Evolutionary conservation across 2,113 vertebrate species (phyloP).

Genomic region (Dendropsophus ebraccatus): DNA sequence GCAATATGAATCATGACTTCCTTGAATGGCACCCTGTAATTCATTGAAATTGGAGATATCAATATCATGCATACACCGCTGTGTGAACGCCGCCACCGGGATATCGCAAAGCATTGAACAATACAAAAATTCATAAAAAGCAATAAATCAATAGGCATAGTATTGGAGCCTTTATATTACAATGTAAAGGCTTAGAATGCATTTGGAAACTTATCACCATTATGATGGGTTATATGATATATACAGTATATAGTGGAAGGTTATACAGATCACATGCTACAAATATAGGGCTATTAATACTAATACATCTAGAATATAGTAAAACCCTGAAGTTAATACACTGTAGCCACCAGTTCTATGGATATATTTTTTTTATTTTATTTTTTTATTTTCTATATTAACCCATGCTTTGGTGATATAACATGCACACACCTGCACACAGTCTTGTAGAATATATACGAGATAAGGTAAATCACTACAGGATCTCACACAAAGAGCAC

Average conservation of each 20-base stretch:
- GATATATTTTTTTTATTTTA: not conserved
- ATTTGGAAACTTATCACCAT: not conserved
- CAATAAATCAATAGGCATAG: not conserved
- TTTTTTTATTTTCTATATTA: not conserved
- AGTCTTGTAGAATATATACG: not conserved
- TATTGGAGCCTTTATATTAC: not conserved
- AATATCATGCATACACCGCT: not conserved
- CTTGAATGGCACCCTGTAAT: conserved; percentile 34
- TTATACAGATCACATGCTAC: not conserved
- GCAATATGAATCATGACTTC: conserved; percentile 34
- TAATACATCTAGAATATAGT: too few species aligned
- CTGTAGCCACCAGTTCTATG: too few species aligned
- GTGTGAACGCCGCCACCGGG: not conserved
- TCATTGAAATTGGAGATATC: conserved; percentile 7
- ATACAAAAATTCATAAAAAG: not conserved
- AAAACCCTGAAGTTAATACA: conserved; percentile 23
- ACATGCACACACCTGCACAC: not conserved
- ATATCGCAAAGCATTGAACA: not conserved
- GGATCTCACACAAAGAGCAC: not conserved
- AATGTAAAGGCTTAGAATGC: not conserved
- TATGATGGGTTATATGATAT: not conserved
- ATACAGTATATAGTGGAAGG: not conserved
- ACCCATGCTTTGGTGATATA: not conserved
- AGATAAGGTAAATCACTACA: not conserved
- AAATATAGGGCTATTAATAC: not conserved